These are phyloP conservation scores for Nymphalis polychloros DNA, from an alignment of 2,888 invertebrate species.

Conservation along the genomic window DNA sequence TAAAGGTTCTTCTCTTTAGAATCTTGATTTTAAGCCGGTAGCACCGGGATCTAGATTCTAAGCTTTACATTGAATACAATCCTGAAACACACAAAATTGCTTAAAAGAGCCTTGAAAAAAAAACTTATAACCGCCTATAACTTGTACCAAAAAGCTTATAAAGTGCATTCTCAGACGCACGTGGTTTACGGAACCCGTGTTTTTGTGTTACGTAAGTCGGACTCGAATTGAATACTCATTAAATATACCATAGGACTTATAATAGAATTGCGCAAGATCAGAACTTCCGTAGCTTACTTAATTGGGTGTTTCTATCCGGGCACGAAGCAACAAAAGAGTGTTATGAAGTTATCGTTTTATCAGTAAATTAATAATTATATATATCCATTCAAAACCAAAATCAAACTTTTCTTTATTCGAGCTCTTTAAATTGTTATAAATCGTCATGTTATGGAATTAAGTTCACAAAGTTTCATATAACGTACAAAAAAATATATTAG, in stretches of 20 bases:
- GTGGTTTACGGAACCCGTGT: conserved; percentile 35
- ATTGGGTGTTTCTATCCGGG: not conserved
- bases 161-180: conserved; percentile 50
- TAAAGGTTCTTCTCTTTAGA: too few species aligned
- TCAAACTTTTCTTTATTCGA: too few species aligned
- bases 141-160: conserved; percentile 32
- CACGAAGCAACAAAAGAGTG: not conserved
- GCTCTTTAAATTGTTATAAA: too few species aligned
- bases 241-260: conserved; percentile 21
- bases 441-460: too few species aligned
- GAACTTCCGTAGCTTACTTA: not conserved
- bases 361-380: not conserved
- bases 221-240: conserved; percentile 27
- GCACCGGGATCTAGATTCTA: too few species aligned
- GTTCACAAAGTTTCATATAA: too few species aligned
- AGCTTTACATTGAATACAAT: too few species aligned
- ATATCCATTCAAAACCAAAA: too few species aligned
- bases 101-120: too few species aligned
- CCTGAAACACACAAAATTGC: too few species aligned
- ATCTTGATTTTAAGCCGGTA: too few species aligned
- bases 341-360: not conserved
- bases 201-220: conserved; percentile 44
- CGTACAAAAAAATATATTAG: too few species aligned
- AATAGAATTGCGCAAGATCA: not conserved
- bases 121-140: conserved; percentile 32